These are phyloP conservation scores for Chromis chromis DNA, from an alignment of 2,797 vertebrate species.

Conservation along the genomic window DNA sequence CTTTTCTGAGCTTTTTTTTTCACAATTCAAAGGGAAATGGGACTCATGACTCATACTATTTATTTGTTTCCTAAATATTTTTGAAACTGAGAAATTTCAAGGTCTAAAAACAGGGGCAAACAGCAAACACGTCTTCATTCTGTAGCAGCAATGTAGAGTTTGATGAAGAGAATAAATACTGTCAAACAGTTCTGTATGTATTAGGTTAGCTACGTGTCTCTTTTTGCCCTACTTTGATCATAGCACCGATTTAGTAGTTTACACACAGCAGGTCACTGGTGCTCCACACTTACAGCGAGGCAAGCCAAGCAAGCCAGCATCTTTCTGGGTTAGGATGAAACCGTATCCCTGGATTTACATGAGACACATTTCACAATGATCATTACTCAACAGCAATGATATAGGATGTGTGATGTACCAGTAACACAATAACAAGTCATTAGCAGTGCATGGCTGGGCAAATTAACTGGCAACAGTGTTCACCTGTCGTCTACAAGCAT, in stretches of 20 bases:
- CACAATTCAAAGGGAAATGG: background rate
- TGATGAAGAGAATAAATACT: background rate
- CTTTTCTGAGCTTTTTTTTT: background rate
- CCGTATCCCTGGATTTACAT: conserved; percentile 24
- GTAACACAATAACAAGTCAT: conserved; percentile 2
- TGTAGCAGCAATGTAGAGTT: background rate
- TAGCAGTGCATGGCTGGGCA: background rate
- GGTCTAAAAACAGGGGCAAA: background rate
- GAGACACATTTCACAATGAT: conserved; percentile 8
- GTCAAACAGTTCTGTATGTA: background rate
- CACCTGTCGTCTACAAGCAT: conserved; percentile 10
- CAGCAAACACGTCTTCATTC: background rate
- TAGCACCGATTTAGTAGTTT: background rate
- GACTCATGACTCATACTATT: background rate
- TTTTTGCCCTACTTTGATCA: conserved; percentile 40
- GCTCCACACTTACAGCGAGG: background rate
- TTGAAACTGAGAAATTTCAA: background rate
- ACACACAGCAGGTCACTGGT: conserved; percentile 18
- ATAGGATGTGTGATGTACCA: background rate
- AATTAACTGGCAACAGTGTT: conserved; percentile 8
- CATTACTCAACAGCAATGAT: background rate
- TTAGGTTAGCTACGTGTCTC: background rate
- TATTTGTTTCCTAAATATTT: conserved; percentile 11
- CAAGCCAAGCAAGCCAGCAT: conserved; percentile 15
- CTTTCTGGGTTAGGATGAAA: conserved; percentile 20